These are phyloP conservation scores for Cephus pygmeus DNA, from an alignment of 2,888 invertebrate species.

Conservation along the genomic window DNA sequence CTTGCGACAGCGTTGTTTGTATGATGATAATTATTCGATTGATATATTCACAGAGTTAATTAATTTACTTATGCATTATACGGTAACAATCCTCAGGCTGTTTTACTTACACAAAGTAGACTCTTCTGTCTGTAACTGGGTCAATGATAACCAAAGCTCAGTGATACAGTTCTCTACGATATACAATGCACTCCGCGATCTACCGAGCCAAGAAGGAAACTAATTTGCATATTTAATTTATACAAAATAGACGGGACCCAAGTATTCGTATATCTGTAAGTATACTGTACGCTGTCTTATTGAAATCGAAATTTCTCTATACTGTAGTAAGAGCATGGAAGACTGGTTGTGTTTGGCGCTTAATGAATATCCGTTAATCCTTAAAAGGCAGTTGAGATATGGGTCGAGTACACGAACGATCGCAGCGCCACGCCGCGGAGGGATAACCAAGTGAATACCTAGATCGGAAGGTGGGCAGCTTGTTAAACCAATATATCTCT, in stretches of 20 bases:
- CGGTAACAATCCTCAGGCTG: neutral
- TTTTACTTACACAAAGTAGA: too few species aligned
- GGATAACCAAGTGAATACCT: slow-evolving; percentile 35
- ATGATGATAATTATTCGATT: neutral
- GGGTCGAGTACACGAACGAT: slow-evolving; percentile 21
- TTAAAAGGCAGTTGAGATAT: slow-evolving; percentile 26
- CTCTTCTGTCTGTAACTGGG: too few species aligned
- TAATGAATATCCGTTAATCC: slow-evolving; percentile 13
- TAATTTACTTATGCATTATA: neutral
- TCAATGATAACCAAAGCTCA: too few species aligned
- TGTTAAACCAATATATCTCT: slow-evolving; percentile 37
- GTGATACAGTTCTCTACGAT: too few species aligned
- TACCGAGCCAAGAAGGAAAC: too few species aligned
- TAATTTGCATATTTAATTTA: too few species aligned
- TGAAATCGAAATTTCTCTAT: neutral
- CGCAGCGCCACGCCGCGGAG: slow-evolving; percentile 4
- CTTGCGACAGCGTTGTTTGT: neutral
- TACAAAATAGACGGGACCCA: neutral
- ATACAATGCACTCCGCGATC: too few species aligned
- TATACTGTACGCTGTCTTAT: neutral
- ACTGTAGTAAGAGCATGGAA: neutral
- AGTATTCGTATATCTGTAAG: neutral
- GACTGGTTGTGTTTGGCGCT: neutral
- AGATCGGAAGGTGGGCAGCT: slow-evolving; percentile 28
- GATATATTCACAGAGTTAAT: neutral